Percentiles rank a stretch among this genome's conserved stretches.
phyloP scores from a whole-genome alignment of 1,140 invertebrate species.

The Aphelenchoides avenae region DNA sequence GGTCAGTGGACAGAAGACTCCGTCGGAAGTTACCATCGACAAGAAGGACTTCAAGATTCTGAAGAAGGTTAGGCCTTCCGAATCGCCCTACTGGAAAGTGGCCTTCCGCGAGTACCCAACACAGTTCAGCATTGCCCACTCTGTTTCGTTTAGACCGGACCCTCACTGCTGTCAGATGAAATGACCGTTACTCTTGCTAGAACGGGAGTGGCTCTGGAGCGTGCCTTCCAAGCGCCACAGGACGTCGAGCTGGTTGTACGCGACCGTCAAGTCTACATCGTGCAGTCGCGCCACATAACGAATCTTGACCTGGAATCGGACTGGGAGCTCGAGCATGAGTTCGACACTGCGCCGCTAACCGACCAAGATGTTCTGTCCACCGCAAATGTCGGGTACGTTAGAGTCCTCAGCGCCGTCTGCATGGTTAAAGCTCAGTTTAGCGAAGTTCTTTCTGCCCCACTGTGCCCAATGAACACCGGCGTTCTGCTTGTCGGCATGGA shows the following conservation, averaged over 20 bases:
- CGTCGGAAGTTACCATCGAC: conserved; percentile 32
- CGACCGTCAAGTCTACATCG: conserved; percentile 49
- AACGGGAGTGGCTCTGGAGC: conserved; percentile 67
- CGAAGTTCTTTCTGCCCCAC: conserved; percentile 15
- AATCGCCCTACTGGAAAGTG: too few species aligned
- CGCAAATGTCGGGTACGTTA: conserved; percentile 27
- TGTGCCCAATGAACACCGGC: conserved; percentile 14
- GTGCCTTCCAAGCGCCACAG: conserved; percentile 67
- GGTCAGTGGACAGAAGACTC: conserved; percentile 38
- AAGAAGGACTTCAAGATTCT: conserved; percentile 35
- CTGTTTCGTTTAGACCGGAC: conserved; percentile 13
- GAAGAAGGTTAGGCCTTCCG: conserved; percentile 6
- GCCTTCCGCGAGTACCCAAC: too few species aligned
- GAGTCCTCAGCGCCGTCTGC: too few species aligned
- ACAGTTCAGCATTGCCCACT: background rate
- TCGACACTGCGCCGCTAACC: conserved; percentile 65
- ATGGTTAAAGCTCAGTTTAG: too few species aligned
- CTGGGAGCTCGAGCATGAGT: conserved; percentile 71
- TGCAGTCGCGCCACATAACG: conserved; percentile 69
- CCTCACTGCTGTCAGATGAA: conserved; percentile 25
- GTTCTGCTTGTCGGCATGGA: too few species aligned
- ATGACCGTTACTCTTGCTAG: conserved; percentile 57
- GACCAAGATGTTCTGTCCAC: conserved; percentile 61
- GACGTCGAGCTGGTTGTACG: conserved; percentile 70
- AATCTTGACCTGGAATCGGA: conserved; percentile 69